These are phyloP conservation scores for Litoditis marina DNA, from an alignment of 2,888 invertebrate species.

Conservation along the genomic window DNA sequence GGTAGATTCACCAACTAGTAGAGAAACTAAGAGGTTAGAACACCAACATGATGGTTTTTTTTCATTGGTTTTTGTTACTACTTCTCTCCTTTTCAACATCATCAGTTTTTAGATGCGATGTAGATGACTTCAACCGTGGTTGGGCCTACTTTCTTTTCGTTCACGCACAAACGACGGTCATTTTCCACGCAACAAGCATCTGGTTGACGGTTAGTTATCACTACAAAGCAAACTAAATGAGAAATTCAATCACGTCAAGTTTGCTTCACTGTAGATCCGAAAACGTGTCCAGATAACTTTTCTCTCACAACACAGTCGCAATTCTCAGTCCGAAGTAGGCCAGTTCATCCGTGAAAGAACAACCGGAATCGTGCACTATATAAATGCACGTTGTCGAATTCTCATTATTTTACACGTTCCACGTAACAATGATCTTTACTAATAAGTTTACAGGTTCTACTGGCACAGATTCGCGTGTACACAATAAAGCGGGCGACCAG, in stretches of 20 bases:
- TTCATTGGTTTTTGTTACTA: background rate
- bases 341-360: too few relatives aligned
- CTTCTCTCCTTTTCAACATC: background rate
- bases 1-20: too few relatives aligned
- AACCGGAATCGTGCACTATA: too few relatives aligned
- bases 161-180: slow-evolving; percentile 65
- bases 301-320: too few relatives aligned
- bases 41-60: too few relatives aligned
- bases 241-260: too few relatives aligned
- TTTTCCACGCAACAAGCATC: slow-evolving; percentile 65
- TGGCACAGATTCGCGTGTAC: slow-evolving; percentile 66
- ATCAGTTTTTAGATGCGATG: slow-evolving; percentile 43
- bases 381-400: too few relatives aligned
- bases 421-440: background rate
- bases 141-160: slow-evolving; percentile 65
- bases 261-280: too few relatives aligned
- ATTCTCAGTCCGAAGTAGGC: too few relatives aligned
- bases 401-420: background rate
- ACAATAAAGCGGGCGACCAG: slow-evolving; percentile 62
- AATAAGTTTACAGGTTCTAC: slow-evolving; percentile 57
- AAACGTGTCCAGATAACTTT: too few relatives aligned
- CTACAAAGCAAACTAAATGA: too few relatives aligned
- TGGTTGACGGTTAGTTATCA: slow-evolving; percentile 65
- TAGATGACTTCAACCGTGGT: slow-evolving; percentile 56
- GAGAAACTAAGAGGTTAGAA: too few relatives aligned